Evolutionary conservation across 2,888 invertebrate species (phyloP).

Genomic region (Lasiommata megera): DNA sequence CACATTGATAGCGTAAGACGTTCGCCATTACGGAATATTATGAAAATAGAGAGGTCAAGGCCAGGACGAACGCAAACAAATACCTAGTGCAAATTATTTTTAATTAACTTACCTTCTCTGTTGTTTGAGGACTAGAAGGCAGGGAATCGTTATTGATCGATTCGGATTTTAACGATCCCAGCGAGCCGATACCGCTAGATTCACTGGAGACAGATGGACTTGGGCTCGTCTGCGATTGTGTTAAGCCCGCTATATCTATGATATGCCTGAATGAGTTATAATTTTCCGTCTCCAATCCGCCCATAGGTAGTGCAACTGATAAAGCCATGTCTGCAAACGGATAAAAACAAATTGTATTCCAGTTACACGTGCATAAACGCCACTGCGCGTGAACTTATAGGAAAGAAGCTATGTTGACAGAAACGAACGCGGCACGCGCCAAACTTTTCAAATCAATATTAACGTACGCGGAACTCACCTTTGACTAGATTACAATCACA

Average conservation of each 20-base stretch:
- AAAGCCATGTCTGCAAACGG: slow-evolving; percentile 81
- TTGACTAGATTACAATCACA: slow-evolving; percentile 41
- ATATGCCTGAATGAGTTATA: slow-evolving; percentile 76
- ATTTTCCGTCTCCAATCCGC: slow-evolving; percentile 78
- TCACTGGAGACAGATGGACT: slow-evolving; percentile 82
- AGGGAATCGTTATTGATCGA: slow-evolving; percentile 73
- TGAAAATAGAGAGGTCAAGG: slow-evolving; percentile 82
- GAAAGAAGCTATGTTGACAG: slow-evolving; percentile 70
- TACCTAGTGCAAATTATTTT: slow-evolving; percentile 46
- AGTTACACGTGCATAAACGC: slow-evolving; percentile 70
- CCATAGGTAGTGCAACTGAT: slow-evolving; percentile 82
- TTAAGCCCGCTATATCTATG: slow-evolving; percentile 75
- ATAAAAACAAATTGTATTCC: slow-evolving; percentile 57
- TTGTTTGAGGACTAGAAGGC: slow-evolving; percentile 78
- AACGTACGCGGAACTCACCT: slow-evolving; percentile 46
- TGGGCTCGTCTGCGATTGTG: slow-evolving; percentile 75
- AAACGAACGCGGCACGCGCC: slow-evolving; percentile 78
- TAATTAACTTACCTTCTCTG: slow-evolving; percentile 69
- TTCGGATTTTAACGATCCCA: slow-evolving; percentile 78
- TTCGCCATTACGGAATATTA: slow-evolving; percentile 81
- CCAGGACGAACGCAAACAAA: slow-evolving; percentile 77
- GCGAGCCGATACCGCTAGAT: slow-evolving; percentile 83
- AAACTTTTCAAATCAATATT: slow-evolving; percentile 57
- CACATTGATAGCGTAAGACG: slow-evolving; percentile 71
- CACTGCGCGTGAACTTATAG: slow-evolving; percentile 56